Base-by-base conservation (phyloP, 2,888 invertebrate species). In the Gymnosoma rotundatum region DNA sequence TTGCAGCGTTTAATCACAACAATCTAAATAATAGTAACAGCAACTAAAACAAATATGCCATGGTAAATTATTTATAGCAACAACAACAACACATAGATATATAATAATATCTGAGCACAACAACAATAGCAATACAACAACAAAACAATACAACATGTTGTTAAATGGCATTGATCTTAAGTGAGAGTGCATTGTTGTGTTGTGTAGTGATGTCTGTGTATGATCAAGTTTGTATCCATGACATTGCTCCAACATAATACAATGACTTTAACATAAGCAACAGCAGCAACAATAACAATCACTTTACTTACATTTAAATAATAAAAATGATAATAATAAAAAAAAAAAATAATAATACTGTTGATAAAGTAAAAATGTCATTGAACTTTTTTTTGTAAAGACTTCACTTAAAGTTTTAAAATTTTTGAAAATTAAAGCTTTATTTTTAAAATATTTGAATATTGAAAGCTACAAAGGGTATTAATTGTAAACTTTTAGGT, bases 131-230 rank as follows among this genome's bases (percentile, higher is more conserved):
- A 50, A 10, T 10, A 58, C 2, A 61, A 38, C n/a, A 66, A 50
- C 25, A 69, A 64, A 20, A 42, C 54, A 38, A 56, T 50, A 61
- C 45, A 52, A 52, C 8, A n/a, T 69, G 58, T 67, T 78, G 61
- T 69, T 78, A 14, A 70, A 72, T 83, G 83, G 83, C 83, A 83
- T 83, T 83, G 83, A 83, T 83, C 79, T 83, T 67, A 72, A 83
- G 83, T 83, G 79, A 79, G 79, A 76, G 83, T 78, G 72, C 61
- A 61, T 36, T 75, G 70, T 45, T 56, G 56, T 52, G 1, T 10
- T n/a, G 10, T 48, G 21, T 38, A 10, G 6, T 66, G 50, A 0
- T 50, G 36, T n/a, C n/a, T 21, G 25, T 60, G 48, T 21, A 70
- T 48, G 32, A 83, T 79, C 78, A 79, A 61, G 69, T 79, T 75